A percentile compares a stretch with the other conserved stretches of the same genome.
phyloP scores from a whole-genome alignment of 2,797 vertebrate genomes.

The Paguma larvata region DNA sequence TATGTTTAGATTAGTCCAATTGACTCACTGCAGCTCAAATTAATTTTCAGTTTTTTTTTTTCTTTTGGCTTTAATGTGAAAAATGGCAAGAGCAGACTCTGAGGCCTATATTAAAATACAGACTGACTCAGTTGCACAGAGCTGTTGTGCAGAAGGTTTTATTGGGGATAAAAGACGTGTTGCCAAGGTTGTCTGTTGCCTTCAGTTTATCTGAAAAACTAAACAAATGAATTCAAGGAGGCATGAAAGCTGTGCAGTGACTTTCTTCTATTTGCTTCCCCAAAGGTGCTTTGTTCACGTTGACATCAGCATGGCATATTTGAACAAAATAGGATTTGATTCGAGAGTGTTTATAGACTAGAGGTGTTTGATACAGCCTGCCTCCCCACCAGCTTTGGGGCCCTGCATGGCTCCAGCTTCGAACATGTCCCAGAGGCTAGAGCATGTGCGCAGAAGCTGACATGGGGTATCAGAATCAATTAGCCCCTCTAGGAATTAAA shows the following conservation, averaged over 20 bases:
- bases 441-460: neutral
- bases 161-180: slow-evolving; percentile 87
- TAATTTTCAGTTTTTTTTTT: slow-evolving; percentile 83
- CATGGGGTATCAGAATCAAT: neutral
- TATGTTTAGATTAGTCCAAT: slow-evolving; percentile 61
- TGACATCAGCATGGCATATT: slow-evolving; percentile 69
- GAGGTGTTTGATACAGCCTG: slow-evolving; percentile 64
- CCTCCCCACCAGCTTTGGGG: slow-evolving; percentile 47
- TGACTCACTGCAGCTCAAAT: slow-evolving; percentile 70
- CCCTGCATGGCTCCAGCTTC: neutral
- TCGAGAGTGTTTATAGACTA: slow-evolving; percentile 79
- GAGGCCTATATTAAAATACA: slow-evolving; percentile 81
- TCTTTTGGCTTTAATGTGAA: slow-evolving; percentile 80
- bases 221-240: slow-evolving; percentile 75
- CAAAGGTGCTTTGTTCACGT: slow-evolving; percentile 82
- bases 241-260: slow-evolving; percentile 81
- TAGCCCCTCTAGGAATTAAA: slow-evolving; percentile 59
- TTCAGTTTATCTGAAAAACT: slow-evolving; percentile 84
- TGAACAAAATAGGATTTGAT: slow-evolving; percentile 84
- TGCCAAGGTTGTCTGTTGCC: slow-evolving; percentile 84
- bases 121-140: slow-evolving; percentile 81
- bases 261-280: slow-evolving; percentile 85
- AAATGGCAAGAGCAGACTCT: slow-evolving; percentile 75
- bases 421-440: slow-evolving; percentile 53
- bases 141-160: slow-evolving; percentile 82